These are phyloP conservation scores for Tetranychus piercei DNA, from an alignment of 2,888 invertebrate genomes.

Conservation along the genomic window DNA sequence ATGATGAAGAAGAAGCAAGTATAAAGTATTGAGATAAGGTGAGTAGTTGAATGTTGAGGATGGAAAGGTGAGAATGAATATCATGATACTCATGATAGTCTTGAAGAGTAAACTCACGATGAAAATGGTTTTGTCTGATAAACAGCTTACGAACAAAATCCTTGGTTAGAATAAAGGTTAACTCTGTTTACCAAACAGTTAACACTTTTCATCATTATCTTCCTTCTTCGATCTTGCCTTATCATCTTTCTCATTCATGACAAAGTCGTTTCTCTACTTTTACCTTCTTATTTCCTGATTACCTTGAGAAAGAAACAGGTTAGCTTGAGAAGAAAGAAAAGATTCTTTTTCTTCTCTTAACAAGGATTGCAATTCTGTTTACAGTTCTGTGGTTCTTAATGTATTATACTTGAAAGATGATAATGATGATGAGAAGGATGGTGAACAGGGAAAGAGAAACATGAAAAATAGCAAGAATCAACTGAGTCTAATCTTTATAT, in stretches of 20 bases:
- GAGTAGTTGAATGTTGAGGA: no score
- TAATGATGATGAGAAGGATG: not conserved
- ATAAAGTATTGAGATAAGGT: no score
- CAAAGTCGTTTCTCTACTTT: not conserved
- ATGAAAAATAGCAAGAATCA: not conserved
- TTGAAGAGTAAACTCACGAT: no score
- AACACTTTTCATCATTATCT: not conserved
- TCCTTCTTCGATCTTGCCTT: not conserved
- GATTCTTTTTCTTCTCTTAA: not conserved
- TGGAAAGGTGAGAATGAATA: not conserved
- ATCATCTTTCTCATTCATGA: not conserved
- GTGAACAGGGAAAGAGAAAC: not conserved
- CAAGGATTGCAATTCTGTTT: not conserved
- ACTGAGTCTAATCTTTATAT: not conserved
- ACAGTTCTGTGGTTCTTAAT: not conserved
- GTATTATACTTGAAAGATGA: not conserved
- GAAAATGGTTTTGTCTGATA: constrained; percentile 1
- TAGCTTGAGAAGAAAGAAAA: not conserved
- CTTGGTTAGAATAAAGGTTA: not conserved
- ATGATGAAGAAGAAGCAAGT: not conserved
- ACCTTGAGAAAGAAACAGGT: not conserved
- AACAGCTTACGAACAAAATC: not conserved
- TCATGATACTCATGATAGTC: not conserved
- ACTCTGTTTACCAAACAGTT: not conserved
- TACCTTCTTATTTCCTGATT: not conserved